Evolutionary conservation across 2,888 invertebrate species (phyloP).

Genomic region (Ennomos quercinarius): DNA sequence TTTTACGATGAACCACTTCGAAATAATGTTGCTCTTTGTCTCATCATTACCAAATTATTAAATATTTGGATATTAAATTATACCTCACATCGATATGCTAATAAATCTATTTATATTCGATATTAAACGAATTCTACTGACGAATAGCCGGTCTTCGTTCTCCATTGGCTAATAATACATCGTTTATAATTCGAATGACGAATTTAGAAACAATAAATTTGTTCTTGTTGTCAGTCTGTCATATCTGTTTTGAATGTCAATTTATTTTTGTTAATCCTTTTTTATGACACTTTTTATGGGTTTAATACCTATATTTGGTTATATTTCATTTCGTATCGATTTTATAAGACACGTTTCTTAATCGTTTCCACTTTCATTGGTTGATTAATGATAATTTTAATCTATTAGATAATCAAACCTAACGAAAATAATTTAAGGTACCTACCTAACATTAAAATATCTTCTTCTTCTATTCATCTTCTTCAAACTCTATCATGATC

Average conservation of each 20-base stretch:
- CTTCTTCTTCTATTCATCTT: too few species aligned
- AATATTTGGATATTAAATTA: slow-evolving; percentile 31
- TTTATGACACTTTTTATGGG: slow-evolving; percentile 36
- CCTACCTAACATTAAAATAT: too few species aligned
- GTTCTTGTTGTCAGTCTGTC: slow-evolving; percentile 47
- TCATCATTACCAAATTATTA: slow-evolving; percentile 22
- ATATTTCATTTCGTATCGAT: slow-evolving; percentile 27
- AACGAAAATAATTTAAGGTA: too few species aligned
- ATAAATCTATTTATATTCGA: slow-evolving; percentile 55
- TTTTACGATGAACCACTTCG: background rate
- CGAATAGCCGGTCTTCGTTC: slow-evolving; percentile 30
- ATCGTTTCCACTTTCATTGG: background rate
- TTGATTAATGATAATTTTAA: too few species aligned
- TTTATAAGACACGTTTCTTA: slow-evolving; percentile 19
- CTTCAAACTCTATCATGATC: too few species aligned
- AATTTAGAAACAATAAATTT: slow-evolving; percentile 41
- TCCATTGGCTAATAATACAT: slow-evolving; percentile 29
- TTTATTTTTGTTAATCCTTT: slow-evolving; percentile 44
- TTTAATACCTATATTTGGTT: slow-evolving; percentile 27
- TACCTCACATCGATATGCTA: slow-evolving; percentile 47
- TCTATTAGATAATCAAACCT: too few species aligned
- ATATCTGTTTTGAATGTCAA: slow-evolving; percentile 47
- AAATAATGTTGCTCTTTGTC: slow-evolving; percentile 24
- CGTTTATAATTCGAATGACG: slow-evolving; percentile 26
- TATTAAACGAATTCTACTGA: slow-evolving; percentile 40